Evolutionary conservation across 2,797 vertebrate species (phyloP).

Genomic region (Synaphobranchus kaupii): DNA sequence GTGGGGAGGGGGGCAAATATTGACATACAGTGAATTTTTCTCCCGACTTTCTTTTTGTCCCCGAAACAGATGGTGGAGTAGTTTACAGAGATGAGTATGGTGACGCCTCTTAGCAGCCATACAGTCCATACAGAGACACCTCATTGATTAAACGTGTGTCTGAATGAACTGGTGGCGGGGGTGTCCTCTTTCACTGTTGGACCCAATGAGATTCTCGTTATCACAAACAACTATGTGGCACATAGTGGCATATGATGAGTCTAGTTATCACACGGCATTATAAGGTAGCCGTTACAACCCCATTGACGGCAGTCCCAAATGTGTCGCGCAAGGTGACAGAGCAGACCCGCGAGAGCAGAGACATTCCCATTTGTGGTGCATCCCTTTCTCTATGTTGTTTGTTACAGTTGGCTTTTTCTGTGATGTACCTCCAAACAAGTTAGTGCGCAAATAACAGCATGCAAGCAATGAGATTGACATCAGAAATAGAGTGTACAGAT

Average conservation of each 20-base stretch:
- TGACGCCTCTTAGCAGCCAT: conserved; percentile 69
- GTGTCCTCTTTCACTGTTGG: conserved; percentile 63
- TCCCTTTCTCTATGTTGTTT: background rate
- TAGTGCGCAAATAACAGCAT: background rate
- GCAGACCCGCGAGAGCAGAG: background rate
- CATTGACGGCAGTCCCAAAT: conserved; percentile 7
- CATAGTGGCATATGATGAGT: conserved; percentile 8
- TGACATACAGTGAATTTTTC: conserved; percentile 49
- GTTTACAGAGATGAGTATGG: conserved; percentile 68
- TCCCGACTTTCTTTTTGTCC: conserved; percentile 49
- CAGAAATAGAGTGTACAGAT: no score
- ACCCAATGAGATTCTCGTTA: conserved; percentile 43
- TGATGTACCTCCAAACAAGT: background rate
- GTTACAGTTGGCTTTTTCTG: background rate
- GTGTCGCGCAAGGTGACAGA: conserved; percentile 2
- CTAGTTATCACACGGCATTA: background rate
- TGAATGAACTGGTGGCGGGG: conserved; percentile 67
- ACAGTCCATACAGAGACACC: conserved; percentile 75
- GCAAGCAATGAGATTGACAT: no score
- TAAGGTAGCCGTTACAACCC: background rate
- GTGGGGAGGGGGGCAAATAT: conserved; percentile 24
- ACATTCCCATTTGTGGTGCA: background rate
- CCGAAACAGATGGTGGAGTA: conserved; percentile 54
- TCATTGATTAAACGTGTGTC: conserved; percentile 71
- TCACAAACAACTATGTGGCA: conserved; percentile 24